Base-by-base conservation (phyloP, 1,140 invertebrate species). In the Calosoma granatense region DNA sequence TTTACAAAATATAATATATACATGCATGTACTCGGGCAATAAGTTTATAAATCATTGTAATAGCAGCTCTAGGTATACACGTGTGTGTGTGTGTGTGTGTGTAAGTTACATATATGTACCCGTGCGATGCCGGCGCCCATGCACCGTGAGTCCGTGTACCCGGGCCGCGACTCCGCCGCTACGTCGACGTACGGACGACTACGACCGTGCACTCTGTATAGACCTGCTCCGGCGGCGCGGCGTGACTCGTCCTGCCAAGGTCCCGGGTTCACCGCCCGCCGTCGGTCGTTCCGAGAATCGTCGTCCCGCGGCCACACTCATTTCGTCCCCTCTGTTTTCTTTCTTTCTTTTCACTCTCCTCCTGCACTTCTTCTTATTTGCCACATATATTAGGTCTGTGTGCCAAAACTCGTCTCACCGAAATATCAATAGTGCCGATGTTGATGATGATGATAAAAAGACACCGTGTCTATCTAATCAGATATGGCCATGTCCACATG, bases 171-270 rank as follows among this genome's bases (percentile, higher is more conserved):
- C n/a, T n/a, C n/a, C n/a, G n/a, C n/a, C n/a, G n/a, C n/a, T n/a
- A n/a, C n/a, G n/a, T n/a, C n/a, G n/a, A n/a, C n/a, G n/a, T n/a
- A n/a, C n/a, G n/a, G n/a, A n/a, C n/a, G n/a, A n/a, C n/a, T n/a
- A n/a, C n/a, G n/a, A n/a, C n/a, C n/a, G n/a, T n/a, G n/a, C n/a
- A n/a, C n/a, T n/a, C n/a, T n/a, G n/a, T n/a, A n/a, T n/a, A n/a
- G n/a, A n/a, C n/a, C n/a, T n/a, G n/a, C n/a, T n/a, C n/a, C n/a
- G n/a, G n/a, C 17, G 41, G 41, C 15, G 41, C 41, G 41, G 41
- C 41, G 17, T 47, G 41, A 47, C 41, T 47, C 41, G 41, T 47
- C 41, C 41, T 47, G 41, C 41, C 41, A 47, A 47, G 41, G 41
- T 47, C 41, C 41, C 15, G 41, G 15, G 41, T 47, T 47, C 41